A percentile compares a stretch with the other conserved stretches of the same genome.
These are phyloP conservation scores for Drosophila funebris DNA, from an alignment of 1,140 invertebrate genomes.

Conservation along the genomic window DNA sequence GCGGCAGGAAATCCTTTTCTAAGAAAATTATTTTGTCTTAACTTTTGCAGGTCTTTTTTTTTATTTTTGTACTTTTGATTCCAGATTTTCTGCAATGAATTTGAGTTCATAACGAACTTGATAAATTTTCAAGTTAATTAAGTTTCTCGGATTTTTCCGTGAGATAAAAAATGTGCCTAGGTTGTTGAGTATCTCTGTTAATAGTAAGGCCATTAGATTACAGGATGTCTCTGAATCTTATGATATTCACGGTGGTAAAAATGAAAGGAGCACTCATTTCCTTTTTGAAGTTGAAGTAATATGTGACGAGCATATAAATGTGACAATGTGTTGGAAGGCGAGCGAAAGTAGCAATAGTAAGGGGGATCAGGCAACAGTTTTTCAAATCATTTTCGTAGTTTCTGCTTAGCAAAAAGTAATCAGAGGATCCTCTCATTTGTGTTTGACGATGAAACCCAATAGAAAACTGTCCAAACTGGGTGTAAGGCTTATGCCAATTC, in stretches of 20 bases:
- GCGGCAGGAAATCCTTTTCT: conserved; percentile 63
- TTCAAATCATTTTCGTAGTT: no score
- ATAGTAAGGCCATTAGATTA: not conserved
- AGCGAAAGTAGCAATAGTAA: no score
- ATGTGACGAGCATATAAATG: no score
- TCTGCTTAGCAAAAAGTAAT: no score
- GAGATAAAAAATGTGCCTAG: conserved; percentile 25
- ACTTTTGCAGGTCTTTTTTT: conserved; percentile 26
- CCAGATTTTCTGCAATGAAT: conserved; percentile 62
- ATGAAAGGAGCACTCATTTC: no score
- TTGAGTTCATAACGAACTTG: conserved; percentile 70
- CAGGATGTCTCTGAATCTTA: no score
- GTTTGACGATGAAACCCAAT: not conserved
- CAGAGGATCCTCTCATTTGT: no score
- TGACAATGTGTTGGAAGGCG: no score
- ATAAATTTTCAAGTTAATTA: conserved; percentile 82
- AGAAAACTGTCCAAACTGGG: not conserved
- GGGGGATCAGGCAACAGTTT: no score
- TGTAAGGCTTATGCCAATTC: not conserved
- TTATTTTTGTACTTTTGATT: no score
- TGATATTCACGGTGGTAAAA: no score
- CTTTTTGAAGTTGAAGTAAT: not conserved
- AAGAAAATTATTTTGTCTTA: conserved; percentile 49
- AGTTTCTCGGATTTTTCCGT: conserved; percentile 40
- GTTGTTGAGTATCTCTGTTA: not conserved